phyloP scores from a whole-genome alignment of 1,140 invertebrate genomes.

The Drosophila albomicans region DNA sequence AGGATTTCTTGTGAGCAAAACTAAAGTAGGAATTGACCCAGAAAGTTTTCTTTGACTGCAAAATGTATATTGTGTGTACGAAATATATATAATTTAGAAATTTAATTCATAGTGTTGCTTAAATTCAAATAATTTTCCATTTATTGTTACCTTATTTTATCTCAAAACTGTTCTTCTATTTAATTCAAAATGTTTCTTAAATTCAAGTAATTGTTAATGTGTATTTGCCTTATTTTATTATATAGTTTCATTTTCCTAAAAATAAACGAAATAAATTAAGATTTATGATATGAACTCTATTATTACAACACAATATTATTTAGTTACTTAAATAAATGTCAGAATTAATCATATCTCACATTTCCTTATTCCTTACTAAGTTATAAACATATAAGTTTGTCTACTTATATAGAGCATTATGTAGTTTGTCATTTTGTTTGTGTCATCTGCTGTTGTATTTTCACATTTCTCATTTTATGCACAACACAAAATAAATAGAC shows the following conservation, averaged over 20 bases:
- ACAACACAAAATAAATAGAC: constrained; percentile 27
- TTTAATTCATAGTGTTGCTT: too few relatives aligned
- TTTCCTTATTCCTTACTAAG: background rate
- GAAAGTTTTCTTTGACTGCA: background rate
- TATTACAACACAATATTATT: background rate
- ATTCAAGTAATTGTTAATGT: too few relatives aligned
- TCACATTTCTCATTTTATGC: constrained; percentile 22
- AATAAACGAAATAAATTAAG: too few relatives aligned
- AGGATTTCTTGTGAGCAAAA: background rate
- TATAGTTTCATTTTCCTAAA: background rate
- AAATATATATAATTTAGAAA: too few relatives aligned
- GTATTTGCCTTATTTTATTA: background rate
- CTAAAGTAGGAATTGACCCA: background rate
- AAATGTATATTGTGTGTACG: background rate
- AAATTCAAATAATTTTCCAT: too few relatives aligned
- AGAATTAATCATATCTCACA: background rate
- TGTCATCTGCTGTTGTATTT: background rate
- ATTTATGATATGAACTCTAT: background rate
- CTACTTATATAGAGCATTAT: background rate
- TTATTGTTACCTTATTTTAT: background rate
- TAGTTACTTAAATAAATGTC: background rate
- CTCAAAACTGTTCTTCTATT: too few relatives aligned
- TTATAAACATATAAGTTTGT: constrained; percentile 2
- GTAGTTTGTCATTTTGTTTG: background rate
- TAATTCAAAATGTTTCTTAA: too few relatives aligned